Evolutionary conservation across 2,888 invertebrate species (phyloP).

Genomic region (Listrodromus nycthemerus): DNA sequence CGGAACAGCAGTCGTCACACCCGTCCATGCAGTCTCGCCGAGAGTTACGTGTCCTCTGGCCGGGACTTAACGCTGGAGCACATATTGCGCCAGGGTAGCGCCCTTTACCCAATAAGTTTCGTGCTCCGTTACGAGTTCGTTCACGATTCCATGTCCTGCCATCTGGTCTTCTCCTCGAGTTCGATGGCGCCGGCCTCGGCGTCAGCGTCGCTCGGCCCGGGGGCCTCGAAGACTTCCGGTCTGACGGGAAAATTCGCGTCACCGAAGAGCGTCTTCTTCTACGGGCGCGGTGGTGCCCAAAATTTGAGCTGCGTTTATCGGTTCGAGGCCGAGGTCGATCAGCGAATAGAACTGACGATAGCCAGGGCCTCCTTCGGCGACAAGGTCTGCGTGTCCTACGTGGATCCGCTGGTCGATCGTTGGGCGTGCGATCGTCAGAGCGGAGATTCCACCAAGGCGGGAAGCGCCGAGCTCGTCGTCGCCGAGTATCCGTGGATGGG

Average conservation of each 20-base stretch:
- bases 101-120: conserved; percentile 91
- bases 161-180: conserved; percentile 81
- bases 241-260: conserved; percentile 88
- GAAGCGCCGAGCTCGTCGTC: conserved; percentile 76
- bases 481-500: conserved; percentile 83
- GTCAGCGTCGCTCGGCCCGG: conserved; percentile 70
- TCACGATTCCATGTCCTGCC: conserved; percentile 85
- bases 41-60: conserved; percentile 92
- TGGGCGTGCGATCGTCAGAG: conserved; percentile 88
- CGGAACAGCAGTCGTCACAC: conserved; percentile 90
- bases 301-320: conserved; percentile 91
- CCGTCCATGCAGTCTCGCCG: conserved; percentile 88
- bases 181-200: conserved; percentile 71
- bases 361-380: conserved; percentile 90
- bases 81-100: conserved; percentile 91
- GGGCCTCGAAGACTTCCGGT: conserved; percentile 62
- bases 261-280: conserved; percentile 92
- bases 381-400: conserved; percentile 88
- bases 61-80: conserved; percentile 92
- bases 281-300: conserved; percentile 92
- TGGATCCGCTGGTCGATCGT: conserved; percentile 88
- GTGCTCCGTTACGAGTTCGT: conserved; percentile 93
- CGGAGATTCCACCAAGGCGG: conserved; percentile 64
- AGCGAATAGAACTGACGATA: conserved; percentile 89
- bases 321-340: conserved; percentile 90